Evolutionary conservation across 2,113 vertebrate genomes (phyloP).

Genomic region (Phainopepla nitens): DNA sequence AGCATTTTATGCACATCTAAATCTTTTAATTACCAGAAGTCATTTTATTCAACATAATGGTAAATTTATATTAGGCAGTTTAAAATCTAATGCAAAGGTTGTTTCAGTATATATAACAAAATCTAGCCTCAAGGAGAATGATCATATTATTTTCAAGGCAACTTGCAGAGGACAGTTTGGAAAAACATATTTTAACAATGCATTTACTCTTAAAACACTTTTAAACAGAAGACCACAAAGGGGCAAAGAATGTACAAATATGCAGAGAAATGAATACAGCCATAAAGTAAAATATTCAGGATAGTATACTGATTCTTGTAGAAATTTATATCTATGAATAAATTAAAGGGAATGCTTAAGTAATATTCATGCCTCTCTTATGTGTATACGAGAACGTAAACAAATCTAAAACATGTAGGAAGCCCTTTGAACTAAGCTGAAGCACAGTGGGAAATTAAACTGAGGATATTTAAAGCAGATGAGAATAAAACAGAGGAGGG

Average conservation of each 20-base stretch:
- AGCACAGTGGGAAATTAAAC: background rate
- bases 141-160: background rate
- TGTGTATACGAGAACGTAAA: background rate
- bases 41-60: background rate
- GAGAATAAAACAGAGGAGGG: background rate
- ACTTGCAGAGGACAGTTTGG: background rate
- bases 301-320: background rate
- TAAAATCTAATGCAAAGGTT: background rate
- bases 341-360: background rate
- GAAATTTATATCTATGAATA: background rate
- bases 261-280: background rate
- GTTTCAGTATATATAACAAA: background rate
- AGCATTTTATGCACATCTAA: background rate
- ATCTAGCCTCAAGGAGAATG: background rate
- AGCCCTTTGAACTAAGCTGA: background rate
- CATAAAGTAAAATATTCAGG: background rate
- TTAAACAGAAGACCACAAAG: background rate
- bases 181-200: background rate
- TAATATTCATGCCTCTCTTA: background rate
- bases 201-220: background rate
- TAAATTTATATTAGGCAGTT: background rate
- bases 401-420: background rate
- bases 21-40: background rate
- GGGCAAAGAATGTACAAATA: background rate
- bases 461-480: background rate